Percentiles rank a stretch among this genome's conserved stretches.
Conservation (phyloP, 2,113 vertebrate genomes). For the Catharus minimus region DNA sequence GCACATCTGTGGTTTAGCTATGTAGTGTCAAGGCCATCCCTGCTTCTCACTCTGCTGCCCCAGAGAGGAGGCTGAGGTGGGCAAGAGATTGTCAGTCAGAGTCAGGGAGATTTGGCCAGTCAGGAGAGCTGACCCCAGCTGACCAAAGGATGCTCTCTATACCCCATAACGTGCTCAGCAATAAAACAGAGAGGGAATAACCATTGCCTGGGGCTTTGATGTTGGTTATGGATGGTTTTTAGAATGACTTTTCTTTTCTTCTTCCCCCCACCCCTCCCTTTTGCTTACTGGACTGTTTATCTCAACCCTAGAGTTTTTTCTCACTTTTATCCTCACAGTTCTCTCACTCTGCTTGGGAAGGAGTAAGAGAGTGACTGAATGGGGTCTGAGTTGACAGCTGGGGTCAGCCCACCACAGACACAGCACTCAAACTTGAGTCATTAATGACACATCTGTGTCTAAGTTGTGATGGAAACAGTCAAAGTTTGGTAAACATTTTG, state of each 20-base stretch:
- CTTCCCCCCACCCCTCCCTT: neutral
- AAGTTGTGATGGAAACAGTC: neutral
- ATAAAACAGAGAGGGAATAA: neutral
- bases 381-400: neutral
- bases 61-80: neutral
- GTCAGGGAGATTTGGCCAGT: neutral
- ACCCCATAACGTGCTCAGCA: accelerated
- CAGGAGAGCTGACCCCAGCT: neutral
- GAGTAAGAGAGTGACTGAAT: neutral
- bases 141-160: neutral
- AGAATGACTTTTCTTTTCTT: neutral
- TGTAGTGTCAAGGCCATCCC: neutral
- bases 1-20: accelerated
- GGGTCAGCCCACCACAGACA: neutral
- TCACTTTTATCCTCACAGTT: neutral
- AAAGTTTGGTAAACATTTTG: neutral
- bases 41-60: neutral
- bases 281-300: neutral
- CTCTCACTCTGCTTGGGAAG: neutral
- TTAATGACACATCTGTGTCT: neutral
- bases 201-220: neutral
- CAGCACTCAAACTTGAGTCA: neutral
- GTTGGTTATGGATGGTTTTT: neutral
- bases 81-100: neutral
- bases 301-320: neutral